These are phyloP conservation scores for Teleogryllus occipitalis DNA, from an alignment of 1,140 invertebrate species.

Conservation along the genomic window DNA sequence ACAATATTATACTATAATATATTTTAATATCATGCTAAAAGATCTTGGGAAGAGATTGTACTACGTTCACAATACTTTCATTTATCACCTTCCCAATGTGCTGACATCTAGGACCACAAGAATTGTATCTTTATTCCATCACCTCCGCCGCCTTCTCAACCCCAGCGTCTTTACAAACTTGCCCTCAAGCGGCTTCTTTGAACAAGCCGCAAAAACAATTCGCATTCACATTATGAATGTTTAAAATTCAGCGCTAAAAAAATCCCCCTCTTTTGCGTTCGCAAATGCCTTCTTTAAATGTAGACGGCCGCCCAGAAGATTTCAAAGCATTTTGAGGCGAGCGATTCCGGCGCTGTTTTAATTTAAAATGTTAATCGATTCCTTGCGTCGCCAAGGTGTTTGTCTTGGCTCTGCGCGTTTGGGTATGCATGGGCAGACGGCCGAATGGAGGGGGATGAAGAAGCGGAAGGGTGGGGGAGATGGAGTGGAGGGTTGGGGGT, in stretches of 20 bases:
- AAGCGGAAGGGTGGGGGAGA: not conserved
- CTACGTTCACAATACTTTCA: too few relatives aligned
- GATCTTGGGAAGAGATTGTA: too few relatives aligned
- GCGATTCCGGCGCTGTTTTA: not conserved
- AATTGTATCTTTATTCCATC: not conserved
- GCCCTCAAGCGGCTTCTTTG: not conserved
- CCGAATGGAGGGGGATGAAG: not conserved
- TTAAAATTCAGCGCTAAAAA: not conserved
- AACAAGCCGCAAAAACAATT: not conserved
- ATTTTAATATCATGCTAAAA: too few relatives aligned
- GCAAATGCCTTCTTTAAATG: not conserved
- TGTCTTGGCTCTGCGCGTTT: not conserved
- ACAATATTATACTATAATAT: too few relatives aligned
- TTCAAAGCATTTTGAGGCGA: not conserved
- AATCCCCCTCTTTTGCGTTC: not conserved
- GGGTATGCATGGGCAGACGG: not conserved
- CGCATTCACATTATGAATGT: not conserved
- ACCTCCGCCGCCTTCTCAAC: not conserved
- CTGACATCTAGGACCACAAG: too few relatives aligned
- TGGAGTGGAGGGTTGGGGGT: not conserved
- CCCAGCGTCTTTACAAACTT: not conserved
- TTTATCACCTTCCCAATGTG: too few relatives aligned
- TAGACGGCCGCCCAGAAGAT: not conserved
- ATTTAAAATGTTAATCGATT: constrained; percentile 6
- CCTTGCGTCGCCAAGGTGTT: not conserved